phyloP scores from a whole-genome alignment of 1,140 invertebrate species.

The Trichonephila inaurata region DNA sequence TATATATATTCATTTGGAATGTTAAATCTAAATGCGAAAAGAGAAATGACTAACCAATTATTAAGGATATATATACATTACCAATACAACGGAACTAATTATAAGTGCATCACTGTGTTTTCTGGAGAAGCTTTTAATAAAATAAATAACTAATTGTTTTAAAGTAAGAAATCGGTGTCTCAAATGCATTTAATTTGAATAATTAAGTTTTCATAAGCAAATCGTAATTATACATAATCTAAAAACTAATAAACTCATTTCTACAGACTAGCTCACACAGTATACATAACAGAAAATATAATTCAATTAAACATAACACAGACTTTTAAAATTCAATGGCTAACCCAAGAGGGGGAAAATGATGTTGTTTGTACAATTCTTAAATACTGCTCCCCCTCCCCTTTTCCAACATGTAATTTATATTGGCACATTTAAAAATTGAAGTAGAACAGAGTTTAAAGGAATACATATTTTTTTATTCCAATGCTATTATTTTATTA shows the following conservation, averaged over 20 bases:
- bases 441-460: neutral
- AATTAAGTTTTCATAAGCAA: too few species aligned
- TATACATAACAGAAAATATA: neutral
- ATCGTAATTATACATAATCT: too few species aligned
- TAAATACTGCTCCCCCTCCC: neutral
- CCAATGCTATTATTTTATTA: too few species aligned
- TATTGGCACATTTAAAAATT: neutral
- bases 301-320: neutral
- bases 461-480: too few species aligned
- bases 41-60: neutral
- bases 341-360: neutral
- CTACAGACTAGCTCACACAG: slow-evolving; percentile 27
- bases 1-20: neutral
- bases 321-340: neutral
- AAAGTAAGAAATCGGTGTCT: too few species aligned
- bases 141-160: too few species aligned
- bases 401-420: neutral
- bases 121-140: too few species aligned
- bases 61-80: too few species aligned
- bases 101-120: too few species aligned
- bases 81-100: too few species aligned
- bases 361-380: neutral
- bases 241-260: neutral
- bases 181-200: too few species aligned
- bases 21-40: neutral